Base-by-base conservation (phyloP, 1,140 invertebrate genomes). In the Cotesia typhae region DNA sequence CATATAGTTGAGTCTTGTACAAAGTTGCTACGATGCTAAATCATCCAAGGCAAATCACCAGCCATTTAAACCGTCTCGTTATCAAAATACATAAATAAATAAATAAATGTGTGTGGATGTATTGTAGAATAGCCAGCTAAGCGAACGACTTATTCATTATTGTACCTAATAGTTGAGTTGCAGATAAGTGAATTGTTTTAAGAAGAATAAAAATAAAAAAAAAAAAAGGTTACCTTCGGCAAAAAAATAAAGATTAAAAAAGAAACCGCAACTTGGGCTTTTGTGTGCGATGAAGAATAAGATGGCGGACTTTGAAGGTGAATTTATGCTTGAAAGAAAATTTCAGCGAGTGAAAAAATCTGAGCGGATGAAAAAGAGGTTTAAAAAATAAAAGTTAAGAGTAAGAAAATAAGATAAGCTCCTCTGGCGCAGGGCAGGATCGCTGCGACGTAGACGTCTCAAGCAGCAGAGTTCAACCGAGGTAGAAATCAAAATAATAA, bases 391-490 rank as follows among this genome's bases (percentile, higher is more conserved):
- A 66, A 51, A 41, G 10, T 6, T 5, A 10, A 47, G 41, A 47
- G 41, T 47, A 52, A 63, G 51, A 53, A 68, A 71, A 74, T 71
- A 79, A 68, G 73, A 74, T 71, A 79, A 57, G 72, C 76, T 66
- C 67, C 75, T 37, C 47, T 14, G 41, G 41, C 41, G 71, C 12
- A 17, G 28, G 65, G 41, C 28, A 51, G 36, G 37, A 51, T 35
- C 28, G 53, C 65, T 2, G 77, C 81, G 82, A 87, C 82, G 81
- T 79, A 81, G 83, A 87, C 83, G 83, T 87, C 85, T 87, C 83
- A 85, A 86, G 85, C 78, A 86, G 82, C 28, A 28, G 28, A 28
- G 28, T 28, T 28, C 28, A 28, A 78, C 60, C 69, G 61, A 74
- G 72, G 61, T 68, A 66, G 3, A 38, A 66, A 10, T 28, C n/a